Evolutionary conservation across 2,888 invertebrate genomes (phyloP).

Genomic region (Apodemia duryi): DNA sequence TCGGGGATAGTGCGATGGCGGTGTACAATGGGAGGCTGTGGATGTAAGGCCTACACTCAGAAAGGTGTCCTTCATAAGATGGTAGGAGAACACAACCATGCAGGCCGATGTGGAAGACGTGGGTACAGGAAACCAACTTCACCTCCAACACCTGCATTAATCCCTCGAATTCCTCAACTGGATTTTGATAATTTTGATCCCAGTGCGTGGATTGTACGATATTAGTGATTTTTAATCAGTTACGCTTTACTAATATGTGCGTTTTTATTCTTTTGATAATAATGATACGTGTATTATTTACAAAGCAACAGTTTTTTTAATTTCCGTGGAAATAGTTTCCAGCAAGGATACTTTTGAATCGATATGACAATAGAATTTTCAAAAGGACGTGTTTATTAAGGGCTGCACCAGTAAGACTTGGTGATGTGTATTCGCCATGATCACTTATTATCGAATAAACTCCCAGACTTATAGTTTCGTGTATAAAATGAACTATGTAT

Average conservation of each 20-base stretch:
- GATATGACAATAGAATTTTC: background rate
- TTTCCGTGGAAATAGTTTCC: background rate
- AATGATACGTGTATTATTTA: background rate
- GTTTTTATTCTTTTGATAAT: background rate
- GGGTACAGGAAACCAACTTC: conserved; percentile 31
- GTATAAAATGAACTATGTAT: background rate
- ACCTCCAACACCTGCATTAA: conserved; percentile 51
- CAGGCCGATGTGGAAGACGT: conserved; percentile 58
- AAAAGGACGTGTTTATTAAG: too few relatives aligned
- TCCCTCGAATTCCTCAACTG: conserved; percentile 55
- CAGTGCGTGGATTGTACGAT: conserved; percentile 65
- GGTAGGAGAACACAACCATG: conserved; percentile 71
- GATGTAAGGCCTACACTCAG: conserved; percentile 72
- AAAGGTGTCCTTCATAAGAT: conserved; percentile 67
- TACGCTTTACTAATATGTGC: background rate
- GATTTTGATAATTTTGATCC: conserved; percentile 68
- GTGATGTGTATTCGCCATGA: too few relatives aligned
- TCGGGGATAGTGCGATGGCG: conserved; percentile 72
- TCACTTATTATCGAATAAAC: background rate
- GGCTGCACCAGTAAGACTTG: too few relatives aligned
- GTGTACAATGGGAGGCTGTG: conserved; percentile 73
- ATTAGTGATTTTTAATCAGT: conserved; percentile 35
- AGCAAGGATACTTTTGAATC: background rate
- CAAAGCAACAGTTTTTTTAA: background rate
- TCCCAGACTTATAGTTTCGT: background rate